A percentile compares a stretch with the other conserved stretches of the same genome.
These are phyloP conservation scores for Xiphorhynchus erythropygius DNA, from an alignment of 2,797 vertebrate genomes.

Conservation along the genomic window DNA sequence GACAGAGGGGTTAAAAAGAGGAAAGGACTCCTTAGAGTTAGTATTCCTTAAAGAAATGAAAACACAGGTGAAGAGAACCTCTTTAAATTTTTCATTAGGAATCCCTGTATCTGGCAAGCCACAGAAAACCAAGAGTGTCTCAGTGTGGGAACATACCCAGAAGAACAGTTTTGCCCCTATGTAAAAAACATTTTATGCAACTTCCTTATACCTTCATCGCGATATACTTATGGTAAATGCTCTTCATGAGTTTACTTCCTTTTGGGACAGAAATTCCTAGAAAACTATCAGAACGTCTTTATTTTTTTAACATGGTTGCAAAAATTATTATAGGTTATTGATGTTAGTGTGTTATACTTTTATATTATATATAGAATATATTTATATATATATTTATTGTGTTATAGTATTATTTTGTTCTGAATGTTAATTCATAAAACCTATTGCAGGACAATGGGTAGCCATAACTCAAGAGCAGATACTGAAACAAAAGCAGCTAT, in stretches of 20 bases:
- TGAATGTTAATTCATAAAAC: background rate
- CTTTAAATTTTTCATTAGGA: background rate
- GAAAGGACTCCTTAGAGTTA: background rate
- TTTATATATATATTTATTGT: too few species aligned
- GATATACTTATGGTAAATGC: background rate
- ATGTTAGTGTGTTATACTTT: background rate
- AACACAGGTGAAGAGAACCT: background rate
- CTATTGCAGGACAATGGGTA: rapidly evolving
- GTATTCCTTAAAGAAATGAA: background rate
- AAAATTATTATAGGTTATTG: background rate
- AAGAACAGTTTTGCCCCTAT: background rate
- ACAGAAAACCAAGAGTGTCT: background rate
- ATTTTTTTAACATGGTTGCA: background rate
- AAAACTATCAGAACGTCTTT: background rate
- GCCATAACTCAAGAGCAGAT: background rate
- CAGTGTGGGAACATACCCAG: background rate
- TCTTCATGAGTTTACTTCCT: background rate
- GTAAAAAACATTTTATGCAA: background rate
- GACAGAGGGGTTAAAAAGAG: background rate
- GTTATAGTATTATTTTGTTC: background rate
- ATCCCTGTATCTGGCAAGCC: background rate
- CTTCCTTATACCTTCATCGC: background rate
- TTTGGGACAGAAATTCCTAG: background rate
- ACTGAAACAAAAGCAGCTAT: background rate
- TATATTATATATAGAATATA: background rate